A percentile compares a stretch with the other conserved stretches of the same genome.
phyloP scores from a whole-genome alignment of 2,113 vertebrate genomes.

The Mesoclemmys tuberculata region DNA sequence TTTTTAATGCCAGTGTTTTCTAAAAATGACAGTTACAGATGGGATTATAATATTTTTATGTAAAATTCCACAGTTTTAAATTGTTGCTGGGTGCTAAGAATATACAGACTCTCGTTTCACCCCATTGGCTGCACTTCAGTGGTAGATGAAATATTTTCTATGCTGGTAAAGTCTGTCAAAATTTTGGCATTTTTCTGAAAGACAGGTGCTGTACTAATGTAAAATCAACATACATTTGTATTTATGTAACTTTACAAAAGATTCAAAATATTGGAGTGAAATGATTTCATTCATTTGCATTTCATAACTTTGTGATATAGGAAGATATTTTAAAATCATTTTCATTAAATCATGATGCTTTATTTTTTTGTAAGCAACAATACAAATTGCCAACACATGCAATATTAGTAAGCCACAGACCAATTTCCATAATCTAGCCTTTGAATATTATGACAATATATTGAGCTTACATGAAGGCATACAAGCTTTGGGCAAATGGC shows the following conservation, averaged over 20 bases:
- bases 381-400: not conserved
- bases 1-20: not conserved
- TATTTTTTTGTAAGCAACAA: not conserved
- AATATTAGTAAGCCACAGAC: not conserved
- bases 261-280: not conserved
- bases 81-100: not conserved
- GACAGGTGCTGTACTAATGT: not conserved
- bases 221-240: not conserved
- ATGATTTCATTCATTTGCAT: not conserved
- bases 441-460: conserved; percentile 23
- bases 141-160: not conserved
- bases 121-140: not conserved
- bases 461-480: not conserved
- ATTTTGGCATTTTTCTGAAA: not conserved
- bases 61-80: not conserved
- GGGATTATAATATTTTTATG: not conserved
- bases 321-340: not conserved
- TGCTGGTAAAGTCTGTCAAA: not conserved
- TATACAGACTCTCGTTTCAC: not conserved
- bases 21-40: not conserved
- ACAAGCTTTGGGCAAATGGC: conserved; percentile 35
- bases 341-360: not conserved
- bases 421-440: conserved; percentile 23
- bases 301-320: not conserved
- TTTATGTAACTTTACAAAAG: not conserved